A percentile compares a stretch with the other conserved stretches of the same genome.
Evolutionary conservation across 1,140 invertebrate genomes (phyloP).

Genomic region (Drosophila kohkoa): DNA sequence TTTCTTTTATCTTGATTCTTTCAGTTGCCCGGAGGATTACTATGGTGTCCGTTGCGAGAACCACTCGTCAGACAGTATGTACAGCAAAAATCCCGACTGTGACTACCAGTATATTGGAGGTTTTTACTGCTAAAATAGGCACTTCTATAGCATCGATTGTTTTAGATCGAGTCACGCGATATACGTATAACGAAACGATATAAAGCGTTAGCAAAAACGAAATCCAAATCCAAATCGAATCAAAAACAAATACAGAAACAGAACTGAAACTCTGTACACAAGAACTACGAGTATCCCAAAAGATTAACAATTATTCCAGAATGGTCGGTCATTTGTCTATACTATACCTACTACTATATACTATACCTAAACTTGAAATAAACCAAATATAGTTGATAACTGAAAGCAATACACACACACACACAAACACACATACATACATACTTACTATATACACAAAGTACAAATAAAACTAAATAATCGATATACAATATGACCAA

Average conservation of each 20-base stretch:
- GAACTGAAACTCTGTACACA: constrained; percentile 17
- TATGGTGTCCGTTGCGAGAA: constrained; percentile 92
- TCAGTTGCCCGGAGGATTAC: constrained; percentile 93
- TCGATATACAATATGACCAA: constrained; percentile 25
- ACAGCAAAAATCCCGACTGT: constrained; percentile 79
- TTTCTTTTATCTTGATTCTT: constrained; percentile 49
- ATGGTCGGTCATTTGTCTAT: constrained; percentile 28
- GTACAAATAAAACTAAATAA: constrained; percentile 70
- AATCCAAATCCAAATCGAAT: constrained; percentile 31
- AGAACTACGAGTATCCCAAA: constrained; percentile 21
- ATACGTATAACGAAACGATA: constrained; percentile 6
- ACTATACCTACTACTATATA: neutral
- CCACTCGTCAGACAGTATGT: constrained; percentile 81
- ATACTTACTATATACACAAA: constrained; percentile 49
- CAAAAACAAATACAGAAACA: neutral
- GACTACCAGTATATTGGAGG: constrained; percentile 77
- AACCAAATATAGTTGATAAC: constrained; percentile 81
- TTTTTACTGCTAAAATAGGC: constrained; percentile 85
- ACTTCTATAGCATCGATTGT: constrained; percentile 85
- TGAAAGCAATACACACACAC: constrained; percentile 25
- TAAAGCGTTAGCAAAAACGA: constrained; percentile 22
- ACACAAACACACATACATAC: constrained; percentile 19
- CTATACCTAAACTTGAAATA: constrained; percentile 50
- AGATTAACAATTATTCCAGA: constrained; percentile 34
- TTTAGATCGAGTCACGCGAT: constrained; percentile 65